Percentiles rank a stretch among this genome's conserved stretches.
Conservation (phyloP, 2,797 vertebrate species). For the Mallotus villosus region DNA sequence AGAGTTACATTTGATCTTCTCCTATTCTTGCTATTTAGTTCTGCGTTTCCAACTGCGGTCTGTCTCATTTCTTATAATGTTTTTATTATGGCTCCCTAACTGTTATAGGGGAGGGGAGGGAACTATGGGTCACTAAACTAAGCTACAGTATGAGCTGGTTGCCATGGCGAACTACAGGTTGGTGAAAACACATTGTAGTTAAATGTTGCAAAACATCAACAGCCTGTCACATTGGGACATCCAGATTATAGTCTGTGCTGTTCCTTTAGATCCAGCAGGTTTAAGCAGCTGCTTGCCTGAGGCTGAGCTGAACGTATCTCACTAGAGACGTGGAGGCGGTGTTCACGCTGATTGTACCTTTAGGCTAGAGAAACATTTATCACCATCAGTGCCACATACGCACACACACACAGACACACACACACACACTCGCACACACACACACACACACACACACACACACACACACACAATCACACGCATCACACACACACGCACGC, state of each 20-base stretch:
- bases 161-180: constrained; percentile 15
- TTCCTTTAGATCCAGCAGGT: background rate
- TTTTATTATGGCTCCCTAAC: constrained; percentile 9
- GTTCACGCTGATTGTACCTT: constrained; percentile 54
- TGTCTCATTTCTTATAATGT: constrained; percentile 10
- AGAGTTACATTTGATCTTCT: constrained; percentile 24
- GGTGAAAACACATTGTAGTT: background rate
- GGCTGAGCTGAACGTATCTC: constrained; percentile 29
- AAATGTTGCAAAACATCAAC: background rate
- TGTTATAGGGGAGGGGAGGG: constrained; percentile 22
- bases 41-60: background rate
- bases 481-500: too few species aligned
- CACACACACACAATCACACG: too few species aligned
- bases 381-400: constrained; percentile 34
- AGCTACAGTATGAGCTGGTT: constrained; percentile 11
- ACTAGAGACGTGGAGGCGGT: constrained; percentile 34
- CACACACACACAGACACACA: too few species aligned
- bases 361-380: constrained; percentile 42
- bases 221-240: background rate
- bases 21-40: constrained; percentile 1
- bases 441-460: too few species aligned
- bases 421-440: too few species aligned
- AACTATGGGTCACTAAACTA: constrained; percentile 8
- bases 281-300: background rate
- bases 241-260: constrained; percentile 15